Evolutionary conservation across 2,113 vertebrate species (phyloP).

Genomic region (Carollia perspicillata): DNA sequence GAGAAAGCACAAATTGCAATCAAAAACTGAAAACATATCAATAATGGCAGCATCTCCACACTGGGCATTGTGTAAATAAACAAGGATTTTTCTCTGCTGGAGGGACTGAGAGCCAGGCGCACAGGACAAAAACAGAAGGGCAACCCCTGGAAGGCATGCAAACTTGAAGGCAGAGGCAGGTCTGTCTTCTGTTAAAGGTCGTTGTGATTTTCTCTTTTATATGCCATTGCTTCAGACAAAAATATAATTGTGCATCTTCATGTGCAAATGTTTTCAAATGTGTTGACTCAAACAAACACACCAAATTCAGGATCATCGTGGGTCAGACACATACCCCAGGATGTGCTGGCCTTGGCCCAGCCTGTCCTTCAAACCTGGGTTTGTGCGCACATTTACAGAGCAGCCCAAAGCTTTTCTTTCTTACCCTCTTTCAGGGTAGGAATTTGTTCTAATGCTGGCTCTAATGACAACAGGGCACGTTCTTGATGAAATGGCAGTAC

Average conservation of each 20-base stretch:
- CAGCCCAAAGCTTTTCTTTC: not conserved
- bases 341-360: not conserved
- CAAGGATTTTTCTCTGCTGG: not conserved
- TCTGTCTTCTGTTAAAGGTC: not conserved
- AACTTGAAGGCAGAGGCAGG: not conserved
- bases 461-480: not conserved
- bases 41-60: not conserved
- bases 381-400: not conserved
- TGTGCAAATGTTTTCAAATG: slow-evolving; percentile 44
- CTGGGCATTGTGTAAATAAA: slow-evolving; percentile 35
- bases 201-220: slow-evolving; percentile 35
- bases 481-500: not conserved
- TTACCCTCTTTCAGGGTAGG: not conserved
- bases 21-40: not conserved
- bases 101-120: not conserved
- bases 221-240: slow-evolving; percentile 37
- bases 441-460: not conserved
- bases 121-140: not conserved
- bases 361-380: not conserved
- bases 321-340: not conserved
- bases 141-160: not conserved
- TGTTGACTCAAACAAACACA: not conserved
- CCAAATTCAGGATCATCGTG: slow-evolving; percentile 19
- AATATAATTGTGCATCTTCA: not conserved
- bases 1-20: slow-evolving; percentile 36